phyloP scores from a whole-genome alignment of 2,113 vertebrate genomes.

The Argyrosomus japonicus region DNA sequence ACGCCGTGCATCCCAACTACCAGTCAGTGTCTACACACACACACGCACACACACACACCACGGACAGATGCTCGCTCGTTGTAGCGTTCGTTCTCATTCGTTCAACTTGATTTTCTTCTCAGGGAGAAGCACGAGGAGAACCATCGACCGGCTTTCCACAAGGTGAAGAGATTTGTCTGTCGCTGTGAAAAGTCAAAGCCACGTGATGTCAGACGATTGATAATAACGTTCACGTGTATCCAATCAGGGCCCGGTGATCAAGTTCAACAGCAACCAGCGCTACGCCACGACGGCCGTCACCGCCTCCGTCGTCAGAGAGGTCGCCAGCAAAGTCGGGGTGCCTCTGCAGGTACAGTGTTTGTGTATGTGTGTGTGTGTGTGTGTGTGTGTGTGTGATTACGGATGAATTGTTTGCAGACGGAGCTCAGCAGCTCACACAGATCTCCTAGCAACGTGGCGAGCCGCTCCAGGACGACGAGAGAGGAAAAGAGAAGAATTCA shows the following conservation, averaged over 20 bases:
- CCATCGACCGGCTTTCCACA: conserved; percentile 95
- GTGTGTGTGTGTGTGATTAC: neutral
- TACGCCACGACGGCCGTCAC: conserved; percentile 96
- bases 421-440: neutral
- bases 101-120: neutral
- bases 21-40: conserved; percentile 83
- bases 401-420: neutral
- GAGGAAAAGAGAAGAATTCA: neutral
- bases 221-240: neutral
- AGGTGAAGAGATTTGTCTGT: conserved; percentile 81
- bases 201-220: neutral
- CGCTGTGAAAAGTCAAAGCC: no score
- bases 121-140: conserved; percentile 99
- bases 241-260: conserved; percentile 93
- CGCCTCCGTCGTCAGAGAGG: conserved; percentile 89
- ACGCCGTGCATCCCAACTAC: conserved; percentile 96
- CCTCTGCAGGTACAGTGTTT: conserved; percentile 90
- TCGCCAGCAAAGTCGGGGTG: conserved; percentile 86
- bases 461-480: neutral
- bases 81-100: no score
- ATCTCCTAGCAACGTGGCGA: conserved; percentile 37
- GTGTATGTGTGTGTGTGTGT: neutral
- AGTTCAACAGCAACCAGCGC: conserved; percentile 98
- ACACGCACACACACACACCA: no score
- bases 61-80: no score